Evolutionary conservation across 1,140 invertebrate genomes (phyloP), one percentile per base, ranked within the genome.

Genomic region (Sinonovacula constricta): DNA sequence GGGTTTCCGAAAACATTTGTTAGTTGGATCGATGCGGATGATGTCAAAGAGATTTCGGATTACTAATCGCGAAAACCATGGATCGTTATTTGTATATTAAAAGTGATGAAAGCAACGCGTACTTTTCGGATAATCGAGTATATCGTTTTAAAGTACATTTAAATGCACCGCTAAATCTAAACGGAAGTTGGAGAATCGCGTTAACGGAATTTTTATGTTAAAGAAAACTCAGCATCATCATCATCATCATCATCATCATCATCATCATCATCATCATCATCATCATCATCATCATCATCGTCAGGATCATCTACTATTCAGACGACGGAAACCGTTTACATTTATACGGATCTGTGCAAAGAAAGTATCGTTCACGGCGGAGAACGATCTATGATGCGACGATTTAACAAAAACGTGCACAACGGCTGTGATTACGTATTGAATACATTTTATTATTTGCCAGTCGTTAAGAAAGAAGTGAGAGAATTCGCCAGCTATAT

Each of bases 121-220:
- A 71, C 49, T 76, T 76, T 59, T 28, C 59, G n/a, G n/a, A 66
- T 5, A 81, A 81, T 56, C 66, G 66, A 57, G 5, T 59, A n/a
- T 71, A 56, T 71, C 30, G 24, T 51, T 80, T 80, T 63, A 59
- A 63, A 54, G 54, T 53, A 30, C 60, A 69, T 60, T 69, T 67
- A 3, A 45, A 45, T 22, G 2, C 39, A 18, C 59, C 66, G 54
- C n/a, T 80, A 53, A 67, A 22, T 18, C 68, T 80, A 18, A 15
- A 74, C 2, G 70, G 78, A 5, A 36, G 24, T 14, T 80, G 78
- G 78, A 80, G 63, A 68, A 45, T 74, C 3, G 67, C 49, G 12
- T 36, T 69, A 2, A 24, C n/a, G 3, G 65, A 68, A 33, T 51
- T 68, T 68, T 30, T 28, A 36, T 49, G 3, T n/a, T n/a, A n/a